phyloP scores from a whole-genome alignment of 2,888 invertebrate species.

The Venustoraphidia nigricollis region DNA sequence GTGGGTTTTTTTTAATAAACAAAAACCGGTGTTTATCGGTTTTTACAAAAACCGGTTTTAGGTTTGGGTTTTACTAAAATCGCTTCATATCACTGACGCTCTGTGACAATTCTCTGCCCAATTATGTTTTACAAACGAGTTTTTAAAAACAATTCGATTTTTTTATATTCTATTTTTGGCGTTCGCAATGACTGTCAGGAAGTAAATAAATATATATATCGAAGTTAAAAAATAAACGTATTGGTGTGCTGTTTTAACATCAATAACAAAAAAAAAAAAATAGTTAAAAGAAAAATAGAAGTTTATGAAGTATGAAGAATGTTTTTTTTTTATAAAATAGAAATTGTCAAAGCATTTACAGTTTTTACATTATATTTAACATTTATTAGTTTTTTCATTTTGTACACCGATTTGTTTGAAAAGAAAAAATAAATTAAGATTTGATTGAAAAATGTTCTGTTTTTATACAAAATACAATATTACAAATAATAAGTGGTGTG shows the following conservation, averaged over 20 bases:
- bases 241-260: too few species aligned
- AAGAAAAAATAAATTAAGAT: conserved; percentile 12
- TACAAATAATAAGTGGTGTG: conserved; percentile 8
- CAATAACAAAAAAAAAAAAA: neutral
- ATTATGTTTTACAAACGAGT: too few species aligned
- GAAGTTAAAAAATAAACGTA: neutral
- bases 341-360: neutral
- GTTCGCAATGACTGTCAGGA: neutral
- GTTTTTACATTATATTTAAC: neutral
- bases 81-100: too few species aligned
- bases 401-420: conserved; percentile 13
- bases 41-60: too few species aligned
- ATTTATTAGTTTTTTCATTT: conserved; percentile 4
- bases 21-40: too few species aligned
- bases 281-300: neutral
- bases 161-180: neutral
- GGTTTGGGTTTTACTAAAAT: too few species aligned
- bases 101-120: too few species aligned
- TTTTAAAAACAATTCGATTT: neutral
- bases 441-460: conserved; percentile 4
- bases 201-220: neutral
- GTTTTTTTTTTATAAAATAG: neutral
- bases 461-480: conserved; percentile 12
- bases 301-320: neutral
- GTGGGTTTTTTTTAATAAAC: too few species aligned